Conservation (phyloP, 2,888 invertebrate genomes). For the Euzophera pinguis region DNA sequence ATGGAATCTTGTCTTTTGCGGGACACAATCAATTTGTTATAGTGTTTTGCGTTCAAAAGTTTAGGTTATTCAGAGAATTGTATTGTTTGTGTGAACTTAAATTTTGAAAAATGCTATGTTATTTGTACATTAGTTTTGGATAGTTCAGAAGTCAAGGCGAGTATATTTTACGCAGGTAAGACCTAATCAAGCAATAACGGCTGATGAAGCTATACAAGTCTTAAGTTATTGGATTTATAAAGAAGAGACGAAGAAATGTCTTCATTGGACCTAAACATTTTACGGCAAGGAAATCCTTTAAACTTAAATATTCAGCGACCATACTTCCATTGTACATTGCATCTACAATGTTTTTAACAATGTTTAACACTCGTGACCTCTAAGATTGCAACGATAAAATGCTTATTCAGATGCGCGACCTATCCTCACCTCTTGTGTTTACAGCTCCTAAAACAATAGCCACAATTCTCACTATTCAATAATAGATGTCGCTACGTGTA, state of each 20-base stretch:
- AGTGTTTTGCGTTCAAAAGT: slow-evolving; percentile 1
- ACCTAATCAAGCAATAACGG: too few relatives aligned
- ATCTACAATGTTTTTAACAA: slow-evolving; percentile 4
- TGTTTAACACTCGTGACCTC: slow-evolving; percentile 12
- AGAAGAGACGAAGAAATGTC: too few relatives aligned
- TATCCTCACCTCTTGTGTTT: slow-evolving; percentile 22
- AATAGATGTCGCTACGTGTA: slow-evolving; percentile 64
- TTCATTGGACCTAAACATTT: too few relatives aligned
- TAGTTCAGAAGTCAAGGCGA: too few relatives aligned
- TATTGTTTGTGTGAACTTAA: not conserved
- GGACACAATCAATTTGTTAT: slow-evolving; percentile 1
- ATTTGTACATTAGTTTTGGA: not conserved
- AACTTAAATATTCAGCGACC: not conserved
- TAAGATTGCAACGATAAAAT: slow-evolving; percentile 25
- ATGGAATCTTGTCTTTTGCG: slow-evolving; percentile 33
- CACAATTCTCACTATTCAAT: slow-evolving; percentile 52
- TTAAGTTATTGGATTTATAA: too few relatives aligned
- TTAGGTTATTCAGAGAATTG: not conserved
- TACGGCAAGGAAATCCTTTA: not conserved
- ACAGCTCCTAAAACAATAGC: slow-evolving; percentile 25
- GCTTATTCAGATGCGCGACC: slow-evolving; percentile 26
- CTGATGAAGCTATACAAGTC: too few relatives aligned
- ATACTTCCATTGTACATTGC: not conserved
- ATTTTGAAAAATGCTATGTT: not conserved
- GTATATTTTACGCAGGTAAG: too few relatives aligned